These are phyloP conservation scores for Hemiprocne comata DNA, from an alignment of 2,113 vertebrate genomes.

Conservation along the genomic window DNA sequence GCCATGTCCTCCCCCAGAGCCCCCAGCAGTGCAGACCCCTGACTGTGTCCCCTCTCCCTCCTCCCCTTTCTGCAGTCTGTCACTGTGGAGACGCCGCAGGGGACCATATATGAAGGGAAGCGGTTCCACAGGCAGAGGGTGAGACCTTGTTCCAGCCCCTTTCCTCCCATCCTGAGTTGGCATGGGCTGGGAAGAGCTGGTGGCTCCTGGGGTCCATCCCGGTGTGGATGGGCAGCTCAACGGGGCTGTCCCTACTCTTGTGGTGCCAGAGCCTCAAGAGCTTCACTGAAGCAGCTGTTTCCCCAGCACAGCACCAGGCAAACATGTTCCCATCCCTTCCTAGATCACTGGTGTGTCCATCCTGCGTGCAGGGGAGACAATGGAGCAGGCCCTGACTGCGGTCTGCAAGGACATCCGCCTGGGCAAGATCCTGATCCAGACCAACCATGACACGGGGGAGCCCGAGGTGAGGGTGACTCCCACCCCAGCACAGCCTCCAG, in stretches of 20 bases:
- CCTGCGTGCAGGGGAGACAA: slow-evolving; percentile 89
- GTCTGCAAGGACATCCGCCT: slow-evolving; percentile 92
- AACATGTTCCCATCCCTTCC: fast-evolving
- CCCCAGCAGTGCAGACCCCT: no score
- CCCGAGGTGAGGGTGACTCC: slow-evolving; percentile 67
- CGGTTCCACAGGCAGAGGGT: slow-evolving; percentile 86
- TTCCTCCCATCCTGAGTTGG: background rate
- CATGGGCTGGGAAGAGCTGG: no score
- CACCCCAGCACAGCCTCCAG: fast-evolving
- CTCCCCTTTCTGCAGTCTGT: slow-evolving; percentile 73
- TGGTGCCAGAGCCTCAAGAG: fast-evolving
- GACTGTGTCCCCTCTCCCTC: fast-evolving
- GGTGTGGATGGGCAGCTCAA: fast-evolving
- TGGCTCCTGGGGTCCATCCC: fast-evolving
- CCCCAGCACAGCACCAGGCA: background rate
- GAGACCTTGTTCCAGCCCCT: background rate
- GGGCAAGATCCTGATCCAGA: slow-evolving; percentile 94
- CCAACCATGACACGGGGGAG: slow-evolving; percentile 89
- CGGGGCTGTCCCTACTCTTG: fast-evolving
- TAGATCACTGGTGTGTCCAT: slow-evolving; percentile 91
- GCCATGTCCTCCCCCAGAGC: no score
- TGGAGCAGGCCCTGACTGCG: slow-evolving; percentile 89
- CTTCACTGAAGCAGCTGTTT: background rate
- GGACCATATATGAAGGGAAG: slow-evolving; percentile 84
- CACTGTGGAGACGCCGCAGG: slow-evolving; percentile 89